Evolutionary conservation across 1,140 invertebrate genomes (phyloP), one percentile per base, ranked within the genome.

Genomic region (Camponotus floridanus): DNA sequence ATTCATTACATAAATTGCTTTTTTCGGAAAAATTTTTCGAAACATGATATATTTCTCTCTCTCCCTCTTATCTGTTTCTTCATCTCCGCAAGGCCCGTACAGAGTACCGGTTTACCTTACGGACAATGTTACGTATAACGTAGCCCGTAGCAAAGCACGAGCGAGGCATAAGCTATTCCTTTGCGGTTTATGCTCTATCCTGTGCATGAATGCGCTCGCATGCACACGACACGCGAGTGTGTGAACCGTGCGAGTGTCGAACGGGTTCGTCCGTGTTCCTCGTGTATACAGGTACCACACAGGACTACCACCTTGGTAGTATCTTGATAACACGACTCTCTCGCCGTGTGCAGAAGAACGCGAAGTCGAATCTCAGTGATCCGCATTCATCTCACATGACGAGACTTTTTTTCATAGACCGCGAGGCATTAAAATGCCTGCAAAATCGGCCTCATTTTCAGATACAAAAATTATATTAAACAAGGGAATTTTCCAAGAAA

Each of bases 81-180:
- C 59, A 68, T 67, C 64, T 48, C 21, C n/a, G 21, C 73, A 31
- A 87, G 81, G 81, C 73, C 76, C 68, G 79, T 85, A 87, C 88
- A 92, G 85, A 88, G 91, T 92, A 92, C 92, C 91, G 91, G 91
- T 93, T 93, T 92, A 86, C 74, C 88, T 91, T 90, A 92, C 87
- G 85, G 90, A 88, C 86, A 48, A 91, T 88, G 90, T 92, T 92
- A 91, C 89, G 91, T 93, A 91, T 92, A 92, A 91, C 89, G 91
- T 93, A 91, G 91, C 87, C 80, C 86, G 87, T 91, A 87, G 91
- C 89, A 62, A 87, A 92, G 92, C 91, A 92, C 91, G 91, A 91
- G 91, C 92, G 89, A 91, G 79, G 89, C 90, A 91, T 92, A 92
- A 91, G 92, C 89, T 91, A 92, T 91, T 92, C 87, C 85, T 91